phyloP scores from a whole-genome alignment of 2,113 vertebrate genomes.

The Odocoileus virginianus region DNA sequence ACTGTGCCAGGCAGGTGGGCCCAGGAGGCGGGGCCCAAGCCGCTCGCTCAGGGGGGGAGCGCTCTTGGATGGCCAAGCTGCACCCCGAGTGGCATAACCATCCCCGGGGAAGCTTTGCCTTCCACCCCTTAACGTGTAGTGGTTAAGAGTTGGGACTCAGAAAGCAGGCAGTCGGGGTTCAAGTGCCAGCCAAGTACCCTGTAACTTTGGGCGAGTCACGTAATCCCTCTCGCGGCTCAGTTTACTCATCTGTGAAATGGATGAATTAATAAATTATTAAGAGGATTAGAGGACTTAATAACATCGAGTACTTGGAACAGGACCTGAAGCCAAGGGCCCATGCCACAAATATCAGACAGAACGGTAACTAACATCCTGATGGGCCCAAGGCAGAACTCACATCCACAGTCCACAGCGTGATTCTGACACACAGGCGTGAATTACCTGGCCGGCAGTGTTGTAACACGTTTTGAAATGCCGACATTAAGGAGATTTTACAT shows the following conservation, averaged over 20 bases:
- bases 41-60: background rate
- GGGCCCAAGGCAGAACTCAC: background rate
- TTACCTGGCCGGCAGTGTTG: background rate
- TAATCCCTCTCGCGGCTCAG: background rate
- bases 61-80: background rate
- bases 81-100: background rate
- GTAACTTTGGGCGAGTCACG: background rate
- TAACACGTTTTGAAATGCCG: background rate
- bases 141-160: background rate
- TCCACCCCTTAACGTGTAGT: accelerated
- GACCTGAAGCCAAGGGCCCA: background rate
- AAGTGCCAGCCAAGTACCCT: background rate
- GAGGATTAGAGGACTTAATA: conserved; percentile 37
- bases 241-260: conserved; percentile 43
- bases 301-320: background rate
- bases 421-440: background rate
- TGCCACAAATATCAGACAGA: background rate
- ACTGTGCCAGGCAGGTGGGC: background rate
- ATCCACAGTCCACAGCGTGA: background rate
- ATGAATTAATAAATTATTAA: conserved; percentile 30
- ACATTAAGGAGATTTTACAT: background rate
- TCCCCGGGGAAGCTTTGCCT: background rate
- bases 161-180: background rate
- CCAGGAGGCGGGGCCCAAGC: background rate
- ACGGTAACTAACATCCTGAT: background rate